These are phyloP conservation scores for Vombatus ursinus DNA, from an alignment of 2,113 vertebrate genomes.

Conservation along the genomic window DNA sequence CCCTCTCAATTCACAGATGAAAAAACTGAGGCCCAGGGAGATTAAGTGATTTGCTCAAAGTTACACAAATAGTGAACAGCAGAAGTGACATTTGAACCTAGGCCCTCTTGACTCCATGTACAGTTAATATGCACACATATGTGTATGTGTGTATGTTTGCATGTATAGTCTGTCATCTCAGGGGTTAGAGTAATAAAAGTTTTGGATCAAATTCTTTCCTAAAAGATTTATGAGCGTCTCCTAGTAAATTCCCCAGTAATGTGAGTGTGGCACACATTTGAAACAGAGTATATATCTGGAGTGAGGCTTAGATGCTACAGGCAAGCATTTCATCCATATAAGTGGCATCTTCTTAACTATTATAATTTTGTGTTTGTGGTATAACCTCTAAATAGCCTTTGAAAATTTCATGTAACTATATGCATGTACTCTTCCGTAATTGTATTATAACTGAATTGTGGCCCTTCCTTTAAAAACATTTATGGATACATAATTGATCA, in stretches of 20 bases:
- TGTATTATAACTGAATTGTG: constrained; percentile 16
- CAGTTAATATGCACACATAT: background rate
- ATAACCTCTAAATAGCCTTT: background rate
- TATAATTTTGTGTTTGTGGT: constrained; percentile 19
- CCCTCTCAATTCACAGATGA: background rate
- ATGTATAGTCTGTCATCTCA: background rate
- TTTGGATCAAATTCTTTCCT: constrained; percentile 1
- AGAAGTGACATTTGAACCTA: background rate
- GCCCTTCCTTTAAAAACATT: background rate
- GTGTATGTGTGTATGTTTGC: background rate
- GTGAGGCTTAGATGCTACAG: background rate
- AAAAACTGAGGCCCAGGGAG: background rate
- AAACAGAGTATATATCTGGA: background rate
- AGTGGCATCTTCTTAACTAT: background rate
- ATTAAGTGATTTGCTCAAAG: background rate
- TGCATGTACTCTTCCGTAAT: constrained; percentile 11
- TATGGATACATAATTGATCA: background rate
- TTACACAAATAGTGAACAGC: background rate
- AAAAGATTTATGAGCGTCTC: background rate
- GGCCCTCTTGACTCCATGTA: too few species aligned
- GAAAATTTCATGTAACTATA: background rate
- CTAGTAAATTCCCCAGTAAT: background rate
- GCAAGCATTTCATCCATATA: background rate
- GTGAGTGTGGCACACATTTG: background rate
- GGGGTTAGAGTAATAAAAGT: constrained; percentile 20